Base-by-base conservation (phyloP, 1,140 invertebrate genomes). In the Ceratitis capitata region DNA sequence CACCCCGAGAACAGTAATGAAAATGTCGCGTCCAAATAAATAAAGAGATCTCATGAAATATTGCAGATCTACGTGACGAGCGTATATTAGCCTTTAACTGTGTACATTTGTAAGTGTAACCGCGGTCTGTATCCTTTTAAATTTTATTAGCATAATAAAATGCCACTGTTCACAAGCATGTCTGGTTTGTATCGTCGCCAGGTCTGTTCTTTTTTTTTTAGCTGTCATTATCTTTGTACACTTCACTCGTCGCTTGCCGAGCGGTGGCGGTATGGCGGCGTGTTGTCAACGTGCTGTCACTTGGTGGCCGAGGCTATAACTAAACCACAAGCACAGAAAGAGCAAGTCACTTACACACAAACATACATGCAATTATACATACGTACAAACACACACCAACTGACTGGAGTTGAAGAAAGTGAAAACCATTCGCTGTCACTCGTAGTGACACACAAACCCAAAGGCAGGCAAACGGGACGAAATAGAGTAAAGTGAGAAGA, bases 41-140 rank as follows among this genome's bases (percentile, higher is more conserved):
- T 78, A 23, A 47, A 78, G 69, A 78, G 69, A n/a, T n/a, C 39
- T 45, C 69, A 78, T 78, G n/a, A 78, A 78, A 78, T 78, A 78
- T 78, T 78, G 9, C 69, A 45, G 23, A 47, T 26, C 42, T 14
- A 64, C 69, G 39, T 45, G n/a, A 42, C 69, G 39, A 35, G 61
- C 39, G 7, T 58, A 35, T 35, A 6, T 19, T 23, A 23, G 19
- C 6, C n/a, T 56, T 56, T n/a, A n/a, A 14, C 5, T 6, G 12
- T 2, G n/a, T 23, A 6, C 14, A 9, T 56, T n/a, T 10, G 58
- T 16, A n/a, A n/a, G 23, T 32, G 3, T 64, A 64, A n/a, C 1
- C 26, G 35, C 19, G 6, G 7, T 23, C 23, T 69, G 69, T 19
- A 78, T 45, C 69, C 69, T 78, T 78, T 78, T 45, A 78, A 78